Evolutionary conservation across 2,888 invertebrate genomes (phyloP).

Genomic region (Gandaritis pyraliata): DNA sequence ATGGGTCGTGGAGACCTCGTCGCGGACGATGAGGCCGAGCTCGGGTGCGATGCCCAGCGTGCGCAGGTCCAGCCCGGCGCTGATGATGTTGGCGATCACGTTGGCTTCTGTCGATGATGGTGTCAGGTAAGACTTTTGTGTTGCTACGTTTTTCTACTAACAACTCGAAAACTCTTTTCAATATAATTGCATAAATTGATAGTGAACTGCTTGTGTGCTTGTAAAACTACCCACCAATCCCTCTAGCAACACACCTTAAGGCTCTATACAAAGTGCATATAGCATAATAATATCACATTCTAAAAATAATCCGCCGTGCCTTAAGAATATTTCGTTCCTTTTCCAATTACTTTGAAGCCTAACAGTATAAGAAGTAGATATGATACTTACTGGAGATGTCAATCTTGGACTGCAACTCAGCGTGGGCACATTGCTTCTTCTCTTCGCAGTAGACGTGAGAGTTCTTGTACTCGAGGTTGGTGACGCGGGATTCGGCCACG

Average conservation of each 20-base stretch:
- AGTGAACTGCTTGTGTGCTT: background rate
- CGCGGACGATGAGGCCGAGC: conserved; percentile 88
- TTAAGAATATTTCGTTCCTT: too few species aligned
- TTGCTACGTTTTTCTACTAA: too few species aligned
- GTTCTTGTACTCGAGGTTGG: conserved; percentile 89
- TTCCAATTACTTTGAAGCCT: too few species aligned
- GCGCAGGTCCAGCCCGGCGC: conserved; percentile 88
- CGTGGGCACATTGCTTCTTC: conserved; percentile 90
- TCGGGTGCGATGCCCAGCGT: conserved; percentile 90
- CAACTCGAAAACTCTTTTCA: too few species aligned
- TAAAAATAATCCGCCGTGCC: too few species aligned
- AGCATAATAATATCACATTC: too few species aligned
- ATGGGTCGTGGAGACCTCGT: conserved; percentile 83
- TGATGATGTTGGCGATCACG: conserved; percentile 85
- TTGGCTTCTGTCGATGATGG: conserved; percentile 67
- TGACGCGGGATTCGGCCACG: conserved; percentile 88
- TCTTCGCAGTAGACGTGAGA: conserved; percentile 90
- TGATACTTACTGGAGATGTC: conserved; percentile 69
- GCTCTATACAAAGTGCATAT: too few species aligned
- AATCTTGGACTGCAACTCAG: conserved; percentile 87
- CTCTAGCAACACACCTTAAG: too few species aligned
- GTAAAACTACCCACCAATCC: too few species aligned
- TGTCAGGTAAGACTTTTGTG: background rate
- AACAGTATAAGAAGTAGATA: too few species aligned
- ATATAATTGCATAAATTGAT: background rate